Evolutionary conservation across 2,888 invertebrate genomes (phyloP), one percentile per base, ranked within the genome.

Genomic region (Argyresthia goedartella): DNA sequence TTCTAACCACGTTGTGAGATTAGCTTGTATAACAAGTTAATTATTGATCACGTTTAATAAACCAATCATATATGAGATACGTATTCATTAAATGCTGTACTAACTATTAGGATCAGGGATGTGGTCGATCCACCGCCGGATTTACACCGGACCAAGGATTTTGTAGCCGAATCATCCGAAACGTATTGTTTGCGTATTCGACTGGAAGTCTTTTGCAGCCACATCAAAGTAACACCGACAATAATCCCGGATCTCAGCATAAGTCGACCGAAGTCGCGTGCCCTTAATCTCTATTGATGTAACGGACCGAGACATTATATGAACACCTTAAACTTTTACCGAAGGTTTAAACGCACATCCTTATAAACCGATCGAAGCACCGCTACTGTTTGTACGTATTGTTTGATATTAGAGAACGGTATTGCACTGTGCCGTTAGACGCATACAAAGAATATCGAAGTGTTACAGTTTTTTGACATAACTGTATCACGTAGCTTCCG

Each of bases 281-380:
- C 80, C 77, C 69, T 65, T 82, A 82, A 84, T 84, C 81, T 76
- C 81, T 76, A 81, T 82, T 84, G 80, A 82, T 77, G 76, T 82
- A 85, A 85, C 85, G 84, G 85, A 64, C 68, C 66, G 63, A 69
- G 73, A 72, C 70, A 61, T 69, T 72, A 68, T 76, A 71, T 65
- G 76, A 73, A 78, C 85, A 85, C 82, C 84, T 81, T 85, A 84
- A 64, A 60, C 56, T 81, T 81, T 80, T 51, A 49, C 56, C 49
- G 56, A 59, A 60, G 63, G 68, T 67, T 70, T 69, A 63, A 65
- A 59, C 64, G 72, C 55, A 75, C 71, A 63, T 73, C 73, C 76
- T 64, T 70, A 79, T 84, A 84, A 81, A 81, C 79, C 73, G 76
- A 73, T 79, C 69, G 65, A 15, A 34, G 36, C 46, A 71, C 69